Evolutionary conservation across 1,140 invertebrate genomes (phyloP), one percentile per base, ranked within the genome.

Genomic region (Popillia japonica): DNA sequence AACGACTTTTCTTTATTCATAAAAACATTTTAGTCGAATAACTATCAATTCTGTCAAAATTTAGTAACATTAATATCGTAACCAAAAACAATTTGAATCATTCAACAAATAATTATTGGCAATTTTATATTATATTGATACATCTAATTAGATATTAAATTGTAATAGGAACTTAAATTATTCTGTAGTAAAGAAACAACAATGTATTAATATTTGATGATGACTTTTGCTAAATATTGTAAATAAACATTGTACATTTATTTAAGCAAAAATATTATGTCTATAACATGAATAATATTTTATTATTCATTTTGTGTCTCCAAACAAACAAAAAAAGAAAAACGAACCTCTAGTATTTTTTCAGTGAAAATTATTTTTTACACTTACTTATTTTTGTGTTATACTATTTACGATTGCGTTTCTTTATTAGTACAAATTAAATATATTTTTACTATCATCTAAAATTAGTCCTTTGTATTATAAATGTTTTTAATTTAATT

Each of bases 191-290:
- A 55, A 55, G 23, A 74, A 74, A 44, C 40, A 74, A 41, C 20
- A 74, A 41, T 22, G 40, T 41, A 73, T 40, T 41, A 73, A 40
- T 22, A 68, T 68, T 22, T 34, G 23, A 34, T 76, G 80, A 81
- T 78, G 80, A 81, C 77, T 83, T 83, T 80, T 80, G 81, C 82
- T 83, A 81, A 83, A 81, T 80, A 80, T 79, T 74, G 48, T 83
- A 82, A 83, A 83, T 83, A 83, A 82, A 83, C 80, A 80, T 78
- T 83, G 83, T 83, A 83, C 81, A 83, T 83, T 83, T 64, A 78
- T 82, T 83, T 83, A 81, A 83, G 79, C 78, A 83, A 83, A 82
- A 74, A 74, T 82, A 81, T 80, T 82, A 82, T 83, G 81, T 83
- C 83, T 81, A 81, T 78, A 55, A 55, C 48, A 55, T 55, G 48